Conservation (phyloP, 2,113 vertebrate genomes). For the Apaloderma vittatum region DNA sequence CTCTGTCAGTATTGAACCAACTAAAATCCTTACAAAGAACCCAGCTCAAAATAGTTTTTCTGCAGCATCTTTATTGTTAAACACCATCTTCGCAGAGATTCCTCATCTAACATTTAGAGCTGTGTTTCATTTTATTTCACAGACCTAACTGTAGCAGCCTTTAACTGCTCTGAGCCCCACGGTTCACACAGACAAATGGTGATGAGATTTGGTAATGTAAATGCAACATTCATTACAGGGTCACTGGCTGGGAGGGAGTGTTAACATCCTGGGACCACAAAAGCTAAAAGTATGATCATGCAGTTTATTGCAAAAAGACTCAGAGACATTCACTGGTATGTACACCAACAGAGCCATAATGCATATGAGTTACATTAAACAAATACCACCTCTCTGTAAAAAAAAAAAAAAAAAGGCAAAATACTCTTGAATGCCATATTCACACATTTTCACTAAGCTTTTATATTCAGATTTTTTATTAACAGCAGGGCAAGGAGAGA, state of each 20-base stretch:
- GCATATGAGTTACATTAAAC: not conserved
- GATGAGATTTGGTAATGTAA: constrained; percentile 18
- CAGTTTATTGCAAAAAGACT: constrained; percentile 1
- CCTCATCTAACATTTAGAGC: not conserved
- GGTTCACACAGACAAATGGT: not conserved
- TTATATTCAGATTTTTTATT: constrained; percentile 11
- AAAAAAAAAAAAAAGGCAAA: not conserved
- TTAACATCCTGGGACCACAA: constrained; percentile 32
- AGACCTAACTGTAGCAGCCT: not conserved
- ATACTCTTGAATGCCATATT: not conserved
- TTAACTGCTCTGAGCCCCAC: not conserved
- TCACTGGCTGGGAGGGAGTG: constrained; percentile 6
- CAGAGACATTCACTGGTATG: not conserved
- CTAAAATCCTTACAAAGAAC: not conserved
- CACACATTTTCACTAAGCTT: not conserved
- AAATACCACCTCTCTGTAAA: not conserved
- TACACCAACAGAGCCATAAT: not conserved
- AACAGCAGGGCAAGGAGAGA: not conserved
- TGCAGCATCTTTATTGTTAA: not conserved
- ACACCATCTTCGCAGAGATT: not conserved
- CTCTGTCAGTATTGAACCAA: not conserved
- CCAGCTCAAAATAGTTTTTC: not conserved
- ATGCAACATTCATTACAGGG: not conserved
- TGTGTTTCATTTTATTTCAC: constrained; percentile 17
- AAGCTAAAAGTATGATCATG: not conserved